Evolutionary conservation across 2,113 vertebrate species (phyloP), one percentile per base, ranked within the genome.

Genomic region (Apaloderma vittatum): DNA sequence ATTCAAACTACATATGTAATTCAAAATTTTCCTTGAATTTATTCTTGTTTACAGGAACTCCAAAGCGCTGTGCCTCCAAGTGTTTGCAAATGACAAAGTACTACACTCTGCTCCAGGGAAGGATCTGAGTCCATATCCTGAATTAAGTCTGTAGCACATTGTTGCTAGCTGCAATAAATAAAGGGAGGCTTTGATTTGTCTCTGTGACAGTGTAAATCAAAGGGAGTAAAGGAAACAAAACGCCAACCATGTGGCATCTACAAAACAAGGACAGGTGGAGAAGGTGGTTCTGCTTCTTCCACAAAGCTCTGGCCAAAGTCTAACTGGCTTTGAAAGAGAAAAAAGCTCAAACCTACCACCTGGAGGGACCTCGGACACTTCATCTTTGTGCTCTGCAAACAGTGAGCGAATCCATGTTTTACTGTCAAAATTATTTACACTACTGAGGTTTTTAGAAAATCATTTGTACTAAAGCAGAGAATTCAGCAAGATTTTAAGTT

Each of bases 1-100:
- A 89, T 96, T 95, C 94, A 82, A 94, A 94, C 82, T 94, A 96
- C 89, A 91, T 65, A 78, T 80, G 93, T 94, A 97, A 97, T 96
- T 96, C 89, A 92, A 91, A 90, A 92, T 65, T 86, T 96, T 88
- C 94, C 85, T 67, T 63, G 88, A 92, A 82, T 97, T 95, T 96
- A 93, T 95, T 94, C 83, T 85, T 96, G 92, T 94, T 97, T 95
- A 96, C 93, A 92, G 73, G 54, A 94, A 88, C 68, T 94, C 84
- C 43, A 57, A 94, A 93, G 86, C 54, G 68, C 63, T 72, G 78
- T 12, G 72, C 71, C 96, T 96, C 86, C 88, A 91, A 96, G 75
- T 87, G 70, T 76, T 92, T 94, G 89, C 73, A 91, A 97, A 94
- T 90, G 94, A 92, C 95, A 88, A 91, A 97, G 93, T 70, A 62